Evolutionary conservation across 1,140 invertebrate genomes (phyloP).

Genomic region (Lasioglossum albipes): DNA sequence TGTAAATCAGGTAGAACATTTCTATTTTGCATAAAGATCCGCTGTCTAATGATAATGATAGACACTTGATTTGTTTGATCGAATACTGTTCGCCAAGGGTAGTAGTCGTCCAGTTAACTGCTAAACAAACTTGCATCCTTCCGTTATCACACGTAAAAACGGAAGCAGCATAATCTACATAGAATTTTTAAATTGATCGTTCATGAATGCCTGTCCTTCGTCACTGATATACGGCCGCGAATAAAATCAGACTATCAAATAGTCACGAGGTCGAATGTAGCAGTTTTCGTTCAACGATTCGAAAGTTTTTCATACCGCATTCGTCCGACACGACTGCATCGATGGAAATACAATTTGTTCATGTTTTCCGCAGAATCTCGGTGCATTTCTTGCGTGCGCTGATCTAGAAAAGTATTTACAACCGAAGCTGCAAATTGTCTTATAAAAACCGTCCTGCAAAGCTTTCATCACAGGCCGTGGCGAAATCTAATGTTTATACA

Average conservation of each 20-base stretch:
- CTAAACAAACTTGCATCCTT: neutral
- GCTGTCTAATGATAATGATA: too few species aligned
- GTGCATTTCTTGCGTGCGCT: neutral
- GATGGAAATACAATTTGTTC: neutral
- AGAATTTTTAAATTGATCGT: neutral
- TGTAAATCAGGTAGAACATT: too few species aligned
- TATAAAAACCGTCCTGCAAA: neutral
- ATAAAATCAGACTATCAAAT: neutral
- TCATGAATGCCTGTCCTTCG: neutral
- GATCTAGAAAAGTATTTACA: neutral
- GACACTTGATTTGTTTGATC: too few species aligned
- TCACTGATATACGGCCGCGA: neutral
- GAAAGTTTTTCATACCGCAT: neutral
- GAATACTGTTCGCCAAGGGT: too few species aligned
- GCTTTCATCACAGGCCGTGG: too few species aligned
- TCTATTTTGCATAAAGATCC: too few species aligned
- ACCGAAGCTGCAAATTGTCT: neutral
- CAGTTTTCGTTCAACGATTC: neutral
- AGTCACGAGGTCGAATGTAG: neutral
- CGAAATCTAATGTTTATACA: neutral
- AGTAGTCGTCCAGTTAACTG: too few species aligned
- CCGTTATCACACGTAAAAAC: neutral
- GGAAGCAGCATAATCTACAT: neutral
- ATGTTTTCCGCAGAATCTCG: neutral
- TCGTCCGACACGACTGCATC: neutral